Evolutionary conservation across 2,888 invertebrate species (phyloP).

Genomic region (Caenorhabditis becei): DNA sequence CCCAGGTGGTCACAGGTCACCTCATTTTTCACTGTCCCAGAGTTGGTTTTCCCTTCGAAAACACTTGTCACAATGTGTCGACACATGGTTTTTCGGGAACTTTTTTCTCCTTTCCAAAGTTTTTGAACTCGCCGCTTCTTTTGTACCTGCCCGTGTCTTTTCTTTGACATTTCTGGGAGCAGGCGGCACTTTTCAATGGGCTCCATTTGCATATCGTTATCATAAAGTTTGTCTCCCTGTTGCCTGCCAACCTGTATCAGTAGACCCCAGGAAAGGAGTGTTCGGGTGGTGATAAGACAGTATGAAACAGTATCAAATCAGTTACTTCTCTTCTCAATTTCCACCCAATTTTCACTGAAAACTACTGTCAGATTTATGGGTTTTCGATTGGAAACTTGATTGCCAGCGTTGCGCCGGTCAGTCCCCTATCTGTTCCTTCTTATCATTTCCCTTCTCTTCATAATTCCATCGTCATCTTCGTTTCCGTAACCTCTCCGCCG

Average conservation of each 20-base stretch:
- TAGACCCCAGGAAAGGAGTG: conserved; percentile 28
- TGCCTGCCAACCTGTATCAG: background rate
- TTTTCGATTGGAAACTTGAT: conserved; percentile 21
- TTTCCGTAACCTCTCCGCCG: background rate
- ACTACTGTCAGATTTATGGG: conserved; percentile 25
- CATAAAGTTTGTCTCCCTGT: background rate
- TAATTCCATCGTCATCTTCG: conserved; percentile 4
- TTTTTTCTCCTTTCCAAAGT: too few species aligned
- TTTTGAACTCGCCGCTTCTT: conserved; percentile 17
- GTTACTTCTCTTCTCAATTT: too few species aligned
- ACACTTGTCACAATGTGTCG: conserved; percentile 56
- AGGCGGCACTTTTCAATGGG: background rate
- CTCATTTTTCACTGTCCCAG: conserved; percentile 27
- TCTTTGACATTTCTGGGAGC: background rate
- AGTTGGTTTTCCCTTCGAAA: background rate
- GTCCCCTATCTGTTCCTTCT: background rate
- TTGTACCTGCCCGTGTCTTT: background rate
- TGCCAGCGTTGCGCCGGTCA: background rate
- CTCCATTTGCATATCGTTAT: conserved; percentile 23
- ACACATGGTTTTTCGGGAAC: conserved; percentile 35
- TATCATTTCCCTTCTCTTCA: background rate
- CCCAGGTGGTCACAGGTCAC: conserved; percentile 5
- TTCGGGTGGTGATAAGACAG: background rate
- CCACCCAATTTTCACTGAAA: background rate
- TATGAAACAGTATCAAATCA: conserved; percentile 28